Conservation (phyloP, 2,797 vertebrate genomes). For the Vireo griseus region DNA sequence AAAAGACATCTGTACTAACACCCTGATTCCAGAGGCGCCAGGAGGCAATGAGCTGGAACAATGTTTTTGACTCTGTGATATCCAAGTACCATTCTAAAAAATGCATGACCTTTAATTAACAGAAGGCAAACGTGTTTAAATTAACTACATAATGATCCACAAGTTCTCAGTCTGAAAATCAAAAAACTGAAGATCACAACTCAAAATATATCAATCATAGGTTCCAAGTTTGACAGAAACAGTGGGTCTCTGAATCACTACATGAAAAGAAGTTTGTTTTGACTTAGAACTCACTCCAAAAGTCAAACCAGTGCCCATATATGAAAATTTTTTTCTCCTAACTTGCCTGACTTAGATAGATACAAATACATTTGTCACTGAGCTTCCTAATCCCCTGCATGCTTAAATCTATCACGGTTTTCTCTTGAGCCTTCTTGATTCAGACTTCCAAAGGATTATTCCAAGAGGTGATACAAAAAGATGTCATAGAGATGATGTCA, state of each 20-base stretch:
- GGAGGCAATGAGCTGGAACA: neutral
- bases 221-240: neutral
- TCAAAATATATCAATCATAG: neutral
- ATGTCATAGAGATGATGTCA: neutral
- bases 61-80: neutral
- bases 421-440: neutral
- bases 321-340: neutral
- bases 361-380: neutral
- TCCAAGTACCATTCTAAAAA: neutral
- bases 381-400: neutral
- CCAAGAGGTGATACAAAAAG: neutral
- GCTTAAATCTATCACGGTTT: neutral
- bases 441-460: neutral
- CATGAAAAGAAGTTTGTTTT: neutral
- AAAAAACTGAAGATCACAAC: neutral
- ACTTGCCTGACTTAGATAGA: neutral
- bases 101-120: neutral
- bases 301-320: neutral
- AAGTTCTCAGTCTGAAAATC: neutral
- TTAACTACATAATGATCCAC: neutral
- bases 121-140: neutral
- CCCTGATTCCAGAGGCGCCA: neutral
- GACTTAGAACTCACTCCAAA: neutral
- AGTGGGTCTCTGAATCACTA: neutral
- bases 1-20: neutral